Evolutionary conservation across 1,140 invertebrate species (phyloP).

Genomic region (Choristoneura fumiferana): DNA sequence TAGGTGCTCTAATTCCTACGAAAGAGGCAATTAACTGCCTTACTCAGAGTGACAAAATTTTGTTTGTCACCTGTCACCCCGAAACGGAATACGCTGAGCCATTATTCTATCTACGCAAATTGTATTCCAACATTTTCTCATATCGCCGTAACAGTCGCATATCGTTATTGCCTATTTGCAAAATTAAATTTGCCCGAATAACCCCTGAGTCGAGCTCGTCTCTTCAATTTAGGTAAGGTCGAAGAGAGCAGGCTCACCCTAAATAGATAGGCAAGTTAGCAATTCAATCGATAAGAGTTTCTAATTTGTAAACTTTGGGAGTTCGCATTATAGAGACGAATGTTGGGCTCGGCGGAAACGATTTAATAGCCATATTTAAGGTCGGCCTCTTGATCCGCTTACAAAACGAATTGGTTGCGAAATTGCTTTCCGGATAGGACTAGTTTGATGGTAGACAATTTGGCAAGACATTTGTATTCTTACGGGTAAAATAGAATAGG

Average conservation of each 20-base stretch:
- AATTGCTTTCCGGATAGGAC: slow-evolving; percentile 77
- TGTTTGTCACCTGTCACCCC: slow-evolving; percentile 7
- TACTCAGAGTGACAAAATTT: not conserved
- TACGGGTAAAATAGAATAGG: slow-evolving; percentile 69
- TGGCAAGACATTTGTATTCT: slow-evolving; percentile 77
- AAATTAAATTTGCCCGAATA: slow-evolving; percentile 18
- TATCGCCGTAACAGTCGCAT: slow-evolving; percentile 16
- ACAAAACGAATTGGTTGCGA: slow-evolving; percentile 74
- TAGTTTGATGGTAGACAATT: slow-evolving; percentile 74
- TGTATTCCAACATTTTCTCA: slow-evolving; percentile 16
- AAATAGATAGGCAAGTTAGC: slow-evolving; percentile 25
- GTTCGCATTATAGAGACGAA: slow-evolving; percentile 45
- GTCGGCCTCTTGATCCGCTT: slow-evolving; percentile 68
- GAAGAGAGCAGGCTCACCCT: slow-evolving; percentile 3
- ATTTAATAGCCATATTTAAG: slow-evolving; percentile 71
- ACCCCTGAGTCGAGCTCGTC: slow-evolving; percentile 17
- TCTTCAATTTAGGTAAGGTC: slow-evolving; percentile 19
- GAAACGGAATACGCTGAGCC: not conserved
- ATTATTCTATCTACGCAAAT: slow-evolving; percentile 13
- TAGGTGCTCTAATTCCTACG: not conserved
- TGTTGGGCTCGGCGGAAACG: slow-evolving; percentile 39
- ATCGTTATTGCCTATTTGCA: slow-evolving; percentile 18
- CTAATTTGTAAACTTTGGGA: slow-evolving; percentile 36
- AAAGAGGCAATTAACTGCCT: not conserved
- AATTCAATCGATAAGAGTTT: slow-evolving; percentile 28